These are phyloP conservation scores for Drosophila nebulosa DNA, from an alignment of 1,140 invertebrate genomes.

Conservation along the genomic window DNA sequence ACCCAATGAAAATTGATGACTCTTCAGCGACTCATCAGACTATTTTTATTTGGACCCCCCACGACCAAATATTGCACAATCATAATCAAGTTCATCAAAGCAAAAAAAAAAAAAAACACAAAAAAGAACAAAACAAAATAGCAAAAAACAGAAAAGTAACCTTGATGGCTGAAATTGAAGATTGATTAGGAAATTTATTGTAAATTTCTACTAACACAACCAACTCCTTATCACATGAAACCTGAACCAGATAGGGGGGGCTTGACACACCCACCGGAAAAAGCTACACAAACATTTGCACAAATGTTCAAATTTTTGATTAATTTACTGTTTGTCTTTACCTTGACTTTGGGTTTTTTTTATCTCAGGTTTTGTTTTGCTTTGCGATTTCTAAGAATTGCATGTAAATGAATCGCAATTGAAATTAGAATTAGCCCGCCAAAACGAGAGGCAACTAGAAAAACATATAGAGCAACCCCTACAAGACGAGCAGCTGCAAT, in stretches of 20 bases:
- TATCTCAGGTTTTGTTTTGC: conserved; percentile 18
- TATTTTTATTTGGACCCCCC: background rate
- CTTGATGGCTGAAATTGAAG: conserved; percentile 29
- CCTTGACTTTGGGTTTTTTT: conserved; percentile 20
- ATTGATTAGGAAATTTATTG: conserved; percentile 43
- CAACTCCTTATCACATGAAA: background rate
- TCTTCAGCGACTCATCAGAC: background rate
- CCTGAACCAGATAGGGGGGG: background rate
- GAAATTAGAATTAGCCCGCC: background rate
- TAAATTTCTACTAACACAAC: background rate
- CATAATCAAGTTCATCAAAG: conserved; percentile 45
- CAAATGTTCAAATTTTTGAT: conserved; percentile 19
- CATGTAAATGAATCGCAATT: background rate
- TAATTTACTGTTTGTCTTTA: background rate
- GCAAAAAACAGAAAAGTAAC: conserved; percentile 29
- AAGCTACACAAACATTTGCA: background rate
- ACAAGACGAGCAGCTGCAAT: conserved; percentile 13
- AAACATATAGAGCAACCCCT: conserved; percentile 9
- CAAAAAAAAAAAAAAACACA: conserved; percentile 12
- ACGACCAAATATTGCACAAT: background rate
- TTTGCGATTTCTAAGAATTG: background rate
- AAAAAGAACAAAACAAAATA: conserved; percentile 5
- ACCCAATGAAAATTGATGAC: background rate
- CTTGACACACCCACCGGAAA: conserved; percentile 24
- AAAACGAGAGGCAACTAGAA: background rate